Evolutionary conservation across 2,888 invertebrate genomes (phyloP), one percentile per base, ranked within the genome.

Genomic region (Sceliomorpha sp.): DNA sequence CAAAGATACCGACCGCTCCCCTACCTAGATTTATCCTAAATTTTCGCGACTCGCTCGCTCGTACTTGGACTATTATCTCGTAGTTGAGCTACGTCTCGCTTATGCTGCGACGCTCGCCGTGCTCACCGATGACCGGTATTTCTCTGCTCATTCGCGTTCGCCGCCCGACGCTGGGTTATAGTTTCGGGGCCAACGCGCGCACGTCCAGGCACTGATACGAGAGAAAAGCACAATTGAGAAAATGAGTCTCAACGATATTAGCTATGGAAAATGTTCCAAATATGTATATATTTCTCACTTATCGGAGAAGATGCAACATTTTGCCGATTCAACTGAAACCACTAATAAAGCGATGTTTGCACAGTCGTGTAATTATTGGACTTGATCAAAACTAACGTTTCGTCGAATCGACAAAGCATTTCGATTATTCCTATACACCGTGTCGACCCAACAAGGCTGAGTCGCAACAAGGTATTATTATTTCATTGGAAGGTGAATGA

Each of bases 11-110:
- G 60, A 69, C 50, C 59, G 60, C 44, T 48, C 53, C 60, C 71
- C 74, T 70, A 72, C 60, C 70, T 71, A 74, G 68, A 70, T 58
- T 62, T 53, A 45, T 59, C 50, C 67, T 64, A 70, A 70, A 50
- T 56, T 70, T 66, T 64, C 70, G 59, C 44, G 70, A 73, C 64
- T 59, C 63, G 55, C 62, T 55, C 64, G 64, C 58, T 66, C 72
- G 67, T 27, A 47, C 53, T 68, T 50, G 58, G 62, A 63, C 62
- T 66, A 60, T 56, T 44, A 45, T 51, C 60, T 53, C 56, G 55
- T 56, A 59, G 60, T 48, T 55, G 7, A 55, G 47, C 63, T 27
- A 37, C 29, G 47, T 51, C 39, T 15, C 15, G 51, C 58, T 20
- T 20, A 13, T 10, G 12, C 39, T 12, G 36, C 47, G 45, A 32